These are phyloP conservation scores for Siderastrea radians DNA, from an alignment of 92 coral and sea anemone genomes.

Conservation along the genomic window DNA sequence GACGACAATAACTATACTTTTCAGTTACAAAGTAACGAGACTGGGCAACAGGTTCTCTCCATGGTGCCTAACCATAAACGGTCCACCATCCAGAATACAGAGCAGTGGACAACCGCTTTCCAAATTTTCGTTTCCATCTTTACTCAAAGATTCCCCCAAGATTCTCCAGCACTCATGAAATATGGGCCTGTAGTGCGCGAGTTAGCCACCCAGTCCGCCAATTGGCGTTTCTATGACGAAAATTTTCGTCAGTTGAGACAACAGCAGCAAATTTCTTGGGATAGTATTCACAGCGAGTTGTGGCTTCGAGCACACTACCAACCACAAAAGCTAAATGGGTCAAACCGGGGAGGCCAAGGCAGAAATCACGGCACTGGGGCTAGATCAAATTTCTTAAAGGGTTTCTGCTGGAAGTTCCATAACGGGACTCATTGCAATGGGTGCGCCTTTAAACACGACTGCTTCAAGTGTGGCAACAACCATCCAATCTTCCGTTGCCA, in stretches of 20 bases:
- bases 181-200: slow-evolving; percentile 12
- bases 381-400: not conserved
- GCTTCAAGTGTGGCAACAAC: too few relatives aligned
- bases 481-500: too few relatives aligned
- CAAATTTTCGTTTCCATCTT: slow-evolving; percentile 29
- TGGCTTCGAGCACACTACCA: not conserved
- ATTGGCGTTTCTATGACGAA: slow-evolving; percentile 33
- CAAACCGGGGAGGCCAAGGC: not conserved
- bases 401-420: not conserved
- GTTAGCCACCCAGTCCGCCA: slow-evolving; percentile 14
- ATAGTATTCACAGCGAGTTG: not conserved
- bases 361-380: not conserved
- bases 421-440: not conserved
- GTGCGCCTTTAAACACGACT: not conserved
- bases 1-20: slow-evolving; percentile 12
- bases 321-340: not conserved
- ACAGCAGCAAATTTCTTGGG: slow-evolving; percentile 29
- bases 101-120: slow-evolving; percentile 20
- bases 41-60: not conserved
- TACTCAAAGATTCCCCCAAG: slow-evolving; percentile 15
- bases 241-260: slow-evolving; percentile 1
- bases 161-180: slow-evolving; percentile 32
- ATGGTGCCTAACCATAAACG: slow-evolving; percentile 21
- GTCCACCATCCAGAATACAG: not conserved
- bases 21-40: slow-evolving; percentile 18